Percentiles rank a stretch among this genome's conserved stretches.
Conservation (phyloP, 2,113 vertebrate species). For the Barbus barbus region DNA sequence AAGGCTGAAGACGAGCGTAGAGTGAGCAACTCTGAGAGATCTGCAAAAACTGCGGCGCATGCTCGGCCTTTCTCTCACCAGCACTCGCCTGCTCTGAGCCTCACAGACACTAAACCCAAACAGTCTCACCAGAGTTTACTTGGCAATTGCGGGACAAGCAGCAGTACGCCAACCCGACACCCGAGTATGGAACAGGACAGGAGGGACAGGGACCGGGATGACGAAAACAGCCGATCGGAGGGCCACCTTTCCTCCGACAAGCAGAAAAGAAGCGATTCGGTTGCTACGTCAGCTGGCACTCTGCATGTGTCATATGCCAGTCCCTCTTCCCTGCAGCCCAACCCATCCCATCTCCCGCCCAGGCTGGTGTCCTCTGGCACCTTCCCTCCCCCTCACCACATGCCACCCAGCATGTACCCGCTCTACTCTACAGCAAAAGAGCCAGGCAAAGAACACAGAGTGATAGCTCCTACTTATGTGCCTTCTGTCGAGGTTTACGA, state of each 20-base stretch:
- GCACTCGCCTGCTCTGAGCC: slow-evolving; percentile 58
- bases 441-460: slow-evolving; percentile 86
- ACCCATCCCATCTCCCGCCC: slow-evolving; percentile 59
- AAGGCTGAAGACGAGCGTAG: slow-evolving; percentile 82
- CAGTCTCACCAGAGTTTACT: slow-evolving; percentile 72
- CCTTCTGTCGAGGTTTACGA: slow-evolving; percentile 95
- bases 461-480: slow-evolving; percentile 93
- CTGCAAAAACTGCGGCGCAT: slow-evolving; percentile 65
- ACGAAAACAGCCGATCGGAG: slow-evolving; percentile 75
- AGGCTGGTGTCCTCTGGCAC: slow-evolving; percentile 60
- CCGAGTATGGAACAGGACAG: slow-evolving; percentile 78
- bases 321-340: slow-evolving; percentile 74
- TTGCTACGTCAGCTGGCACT: slow-evolving; percentile 69
- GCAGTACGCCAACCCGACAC: slow-evolving; percentile 65
- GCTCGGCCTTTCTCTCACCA: slow-evolving; percentile 72
- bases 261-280: slow-evolving; percentile 78
- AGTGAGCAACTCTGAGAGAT: slow-evolving; percentile 70
- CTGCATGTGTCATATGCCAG: slow-evolving; percentile 80
- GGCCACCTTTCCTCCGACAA: slow-evolving; percentile 62
- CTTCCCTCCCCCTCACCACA: slow-evolving; percentile 72
- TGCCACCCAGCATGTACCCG: slow-evolving; percentile 77
- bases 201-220: slow-evolving; percentile 80
- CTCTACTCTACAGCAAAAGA: slow-evolving; percentile 81
- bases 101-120: slow-evolving; percentile 77
- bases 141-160: slow-evolving; percentile 74